These are phyloP conservation scores for Gymnothorax javanicus DNA, from an alignment of 2,797 vertebrate species.

Conservation along the genomic window DNA sequence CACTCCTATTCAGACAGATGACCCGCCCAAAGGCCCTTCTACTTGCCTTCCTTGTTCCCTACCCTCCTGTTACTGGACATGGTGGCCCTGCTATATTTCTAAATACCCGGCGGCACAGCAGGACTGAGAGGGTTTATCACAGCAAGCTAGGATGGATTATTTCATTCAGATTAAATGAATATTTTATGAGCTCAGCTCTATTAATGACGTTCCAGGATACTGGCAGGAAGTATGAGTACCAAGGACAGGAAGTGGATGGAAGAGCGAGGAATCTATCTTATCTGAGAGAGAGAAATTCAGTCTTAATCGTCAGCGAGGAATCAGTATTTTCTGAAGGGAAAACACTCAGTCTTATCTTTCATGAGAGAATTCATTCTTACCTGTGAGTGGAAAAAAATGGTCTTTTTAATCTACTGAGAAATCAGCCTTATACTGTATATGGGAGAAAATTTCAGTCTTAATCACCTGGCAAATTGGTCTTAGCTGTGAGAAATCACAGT, in stretches of 20 bases:
- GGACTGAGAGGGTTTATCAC: background rate
- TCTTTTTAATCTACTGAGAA: background rate
- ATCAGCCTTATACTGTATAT: background rate
- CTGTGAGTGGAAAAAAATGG: background rate
- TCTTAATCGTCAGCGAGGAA: too few relatives aligned
- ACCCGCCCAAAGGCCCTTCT: background rate
- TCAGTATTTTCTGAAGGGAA: background rate
- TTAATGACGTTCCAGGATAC: background rate
- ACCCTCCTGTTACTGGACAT: background rate
- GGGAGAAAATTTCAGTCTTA: background rate
- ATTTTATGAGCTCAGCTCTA: background rate
- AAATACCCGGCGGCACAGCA: background rate
- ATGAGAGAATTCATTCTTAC: background rate
- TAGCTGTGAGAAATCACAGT: background rate
- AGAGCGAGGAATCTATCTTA: background rate
- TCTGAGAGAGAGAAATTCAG: background rate
- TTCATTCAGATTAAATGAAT: background rate
- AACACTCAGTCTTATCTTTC: background rate
- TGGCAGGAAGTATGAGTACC: background rate
- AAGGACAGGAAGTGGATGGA: background rate
- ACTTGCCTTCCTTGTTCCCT: background rate
- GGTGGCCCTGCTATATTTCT: background rate
- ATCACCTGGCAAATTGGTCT: background rate
- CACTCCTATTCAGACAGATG: background rate
- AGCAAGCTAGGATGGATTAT: background rate